These are phyloP conservation scores for Elephantulus edwardii DNA, from an alignment of 2,113 vertebrate genomes.

Conservation along the genomic window DNA sequence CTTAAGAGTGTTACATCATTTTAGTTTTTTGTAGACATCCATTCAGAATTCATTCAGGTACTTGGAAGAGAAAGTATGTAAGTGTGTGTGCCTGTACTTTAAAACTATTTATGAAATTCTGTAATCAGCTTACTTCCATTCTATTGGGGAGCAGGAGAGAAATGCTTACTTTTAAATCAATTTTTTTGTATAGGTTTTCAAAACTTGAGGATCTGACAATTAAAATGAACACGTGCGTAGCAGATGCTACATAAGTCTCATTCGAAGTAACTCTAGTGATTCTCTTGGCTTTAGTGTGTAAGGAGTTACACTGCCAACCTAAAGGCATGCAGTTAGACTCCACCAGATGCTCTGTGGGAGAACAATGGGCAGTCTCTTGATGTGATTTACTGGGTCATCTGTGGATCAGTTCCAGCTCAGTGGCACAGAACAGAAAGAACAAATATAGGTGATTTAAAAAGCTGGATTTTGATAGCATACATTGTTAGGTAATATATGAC, in stretches of 20 bases:
- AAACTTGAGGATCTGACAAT: slow-evolving; percentile 1
- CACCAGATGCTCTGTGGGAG: too few species aligned
- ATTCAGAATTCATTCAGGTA: not conserved
- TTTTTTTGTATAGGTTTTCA: slow-evolving; percentile 34
- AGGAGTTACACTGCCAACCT: too few species aligned
- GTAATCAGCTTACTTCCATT: not conserved
- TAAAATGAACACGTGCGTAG: not conserved
- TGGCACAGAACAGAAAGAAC: too few species aligned
- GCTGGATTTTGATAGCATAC: too few species aligned
- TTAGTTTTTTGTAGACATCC: not conserved
- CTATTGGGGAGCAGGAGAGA: not conserved
- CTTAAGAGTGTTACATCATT: not conserved
- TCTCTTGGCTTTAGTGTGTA: too few species aligned
- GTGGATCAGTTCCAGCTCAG: too few species aligned
- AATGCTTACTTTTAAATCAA: not conserved
- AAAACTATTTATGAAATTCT: not conserved
- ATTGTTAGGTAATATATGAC: too few species aligned
- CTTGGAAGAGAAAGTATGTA: not conserved
- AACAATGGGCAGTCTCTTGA: too few species aligned
- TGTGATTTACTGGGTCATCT: too few species aligned
- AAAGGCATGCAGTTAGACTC: too few species aligned
- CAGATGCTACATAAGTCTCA: not conserved
- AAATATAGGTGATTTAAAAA: too few species aligned
- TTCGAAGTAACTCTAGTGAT: too few species aligned
- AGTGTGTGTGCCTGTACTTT: not conserved